Evolutionary conservation across 2,113 vertebrate genomes (phyloP).

Genomic region (Tragelaphus scriptus): DNA sequence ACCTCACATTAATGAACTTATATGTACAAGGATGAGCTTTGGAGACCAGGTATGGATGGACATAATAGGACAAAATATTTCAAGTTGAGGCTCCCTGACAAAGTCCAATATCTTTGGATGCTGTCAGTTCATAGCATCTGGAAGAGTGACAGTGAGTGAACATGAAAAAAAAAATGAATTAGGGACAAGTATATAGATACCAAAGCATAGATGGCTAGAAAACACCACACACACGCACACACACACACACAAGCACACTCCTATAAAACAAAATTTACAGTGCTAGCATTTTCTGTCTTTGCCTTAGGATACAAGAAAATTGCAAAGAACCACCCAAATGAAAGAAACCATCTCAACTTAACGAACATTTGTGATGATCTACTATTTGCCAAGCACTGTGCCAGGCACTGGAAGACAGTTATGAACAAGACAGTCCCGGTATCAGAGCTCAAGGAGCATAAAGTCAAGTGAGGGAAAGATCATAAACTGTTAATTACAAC

Average conservation of each 20-base stretch:
- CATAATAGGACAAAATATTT: conserved; percentile 10
- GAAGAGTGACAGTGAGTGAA: not conserved
- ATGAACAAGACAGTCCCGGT: not conserved
- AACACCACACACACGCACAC: not conserved
- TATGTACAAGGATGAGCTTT: not conserved
- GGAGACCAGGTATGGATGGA: not conserved
- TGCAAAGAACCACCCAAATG: not conserved
- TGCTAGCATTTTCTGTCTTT: not conserved
- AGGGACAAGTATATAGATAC: not conserved
- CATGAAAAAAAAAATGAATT: not conserved
- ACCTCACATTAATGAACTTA: not conserved
- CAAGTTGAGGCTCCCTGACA: not conserved
- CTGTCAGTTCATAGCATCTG: not conserved
- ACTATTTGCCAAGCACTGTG: not conserved
- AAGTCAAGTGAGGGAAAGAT: not conserved
- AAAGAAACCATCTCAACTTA: conserved; percentile 9
- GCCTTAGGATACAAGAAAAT: not conserved
- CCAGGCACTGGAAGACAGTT: not conserved
- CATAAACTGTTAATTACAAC: not conserved
- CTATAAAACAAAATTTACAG: not conserved
- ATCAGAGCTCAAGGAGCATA: not conserved
- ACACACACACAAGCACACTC: not conserved
- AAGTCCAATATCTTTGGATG: not conserved
- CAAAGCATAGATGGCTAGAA: not conserved
- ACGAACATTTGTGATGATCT: not conserved